Base-by-base conservation (phyloP, 2,113 vertebrate species). In the Misgurnus anguillicaudatus region DNA sequence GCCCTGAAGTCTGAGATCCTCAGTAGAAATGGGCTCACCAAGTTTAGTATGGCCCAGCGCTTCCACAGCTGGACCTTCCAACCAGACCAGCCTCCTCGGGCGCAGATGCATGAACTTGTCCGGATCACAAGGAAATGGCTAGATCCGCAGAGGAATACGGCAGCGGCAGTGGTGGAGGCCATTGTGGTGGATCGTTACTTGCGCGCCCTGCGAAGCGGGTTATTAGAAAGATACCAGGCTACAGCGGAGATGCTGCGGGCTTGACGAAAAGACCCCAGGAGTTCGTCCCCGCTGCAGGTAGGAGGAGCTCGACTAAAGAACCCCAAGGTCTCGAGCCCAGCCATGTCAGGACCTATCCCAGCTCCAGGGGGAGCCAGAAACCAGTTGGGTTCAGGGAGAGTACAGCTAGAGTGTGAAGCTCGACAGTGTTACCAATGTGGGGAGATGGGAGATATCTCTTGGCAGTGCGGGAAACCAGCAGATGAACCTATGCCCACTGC, bases 381-480 rank as follows among this genome's bases (percentile, higher is more conserved):
- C 69, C 48, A 72, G 69, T 9, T n/a, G 24, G 69, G 48, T 0
- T 45, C 24, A 13, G 48, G 51, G 4, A 38, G 51, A 53, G 21
- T 72, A 1, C 19, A 36, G 45, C 51, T 3, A 10, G 24, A 55
- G 21, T 38, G 21, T 16, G 24, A 36, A 57, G 51, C n/a, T 16
- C 7, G 69, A 55, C 69, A 72, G 48, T 72, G 69, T 36, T 72
- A 72, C 69, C 69, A 48, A 14, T 72, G 67, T 70, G 67, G 67
- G 48, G 69, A 72, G 24, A 58, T 24, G n/a, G 69, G 69, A 31
- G 51, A 72, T 13, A 60, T 74, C 55, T 74, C 71, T 51, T 74
- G 55, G 69, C 71, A 60, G 55, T 74, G 70, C 21, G 68, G 68
- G n/a, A 73, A 73, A 36, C 51, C 21, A 9, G 51, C 11, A 9